Conservation (phyloP, 2,888 invertebrate genomes). For the Cantharis lateralis region DNA sequence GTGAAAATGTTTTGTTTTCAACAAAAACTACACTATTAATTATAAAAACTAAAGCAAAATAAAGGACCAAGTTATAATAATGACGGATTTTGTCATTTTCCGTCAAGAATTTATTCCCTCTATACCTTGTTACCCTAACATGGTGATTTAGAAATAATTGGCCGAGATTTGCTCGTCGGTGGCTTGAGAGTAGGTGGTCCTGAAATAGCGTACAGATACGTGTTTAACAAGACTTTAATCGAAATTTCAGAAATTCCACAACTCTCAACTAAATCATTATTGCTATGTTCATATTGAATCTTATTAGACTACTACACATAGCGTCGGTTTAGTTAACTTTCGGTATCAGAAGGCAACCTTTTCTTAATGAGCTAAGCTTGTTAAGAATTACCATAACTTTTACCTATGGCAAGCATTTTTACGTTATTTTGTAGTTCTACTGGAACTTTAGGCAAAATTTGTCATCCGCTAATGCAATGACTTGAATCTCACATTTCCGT, state of each 20-base stretch:
- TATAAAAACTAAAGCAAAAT: neutral
- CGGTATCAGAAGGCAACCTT: neutral
- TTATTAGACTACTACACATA: neutral
- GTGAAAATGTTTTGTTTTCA: constrained; percentile 1
- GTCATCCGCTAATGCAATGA: neutral
- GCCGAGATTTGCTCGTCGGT: constrained; percentile 39
- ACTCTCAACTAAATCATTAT: constrained; percentile 48
- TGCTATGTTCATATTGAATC: constrained; percentile 28
- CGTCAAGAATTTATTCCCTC: constrained; percentile 22
- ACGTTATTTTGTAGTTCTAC: neutral
- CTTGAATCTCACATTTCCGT: neutral
- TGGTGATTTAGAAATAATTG: constrained; percentile 35
- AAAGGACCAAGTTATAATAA: neutral
- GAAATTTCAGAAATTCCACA: constrained; percentile 52
- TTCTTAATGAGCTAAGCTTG: neutral
- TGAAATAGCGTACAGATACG: constrained; percentile 41
- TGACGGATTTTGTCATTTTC: constrained; percentile 11
- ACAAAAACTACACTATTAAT: neutral
- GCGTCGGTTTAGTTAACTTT: neutral
- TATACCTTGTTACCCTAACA: constrained; percentile 29
- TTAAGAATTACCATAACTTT: neutral
- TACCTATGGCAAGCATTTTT: neutral
- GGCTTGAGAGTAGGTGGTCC: constrained; percentile 40
- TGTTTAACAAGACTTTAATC: constrained; percentile 52
- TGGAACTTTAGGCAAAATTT: neutral